Conservation (phyloP, 2,113 vertebrate species). For the Haplochromis vanheusdeni region DNA sequence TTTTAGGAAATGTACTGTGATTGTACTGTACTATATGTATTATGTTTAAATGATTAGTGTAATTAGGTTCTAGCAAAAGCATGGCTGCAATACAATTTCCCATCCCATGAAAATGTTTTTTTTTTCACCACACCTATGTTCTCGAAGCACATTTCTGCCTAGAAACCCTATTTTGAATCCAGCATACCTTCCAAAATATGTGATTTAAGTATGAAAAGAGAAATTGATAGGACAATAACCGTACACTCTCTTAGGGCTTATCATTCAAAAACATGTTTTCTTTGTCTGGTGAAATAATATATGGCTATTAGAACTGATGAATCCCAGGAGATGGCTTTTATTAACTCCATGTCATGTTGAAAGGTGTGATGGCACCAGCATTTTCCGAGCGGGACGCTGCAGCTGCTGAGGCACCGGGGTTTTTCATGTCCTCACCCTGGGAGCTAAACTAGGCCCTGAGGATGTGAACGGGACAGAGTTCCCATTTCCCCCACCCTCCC, state of each 20-base stretch:
- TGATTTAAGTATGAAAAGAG: constrained; percentile 14
- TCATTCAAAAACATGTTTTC: constrained; percentile 49
- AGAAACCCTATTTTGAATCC: neutral
- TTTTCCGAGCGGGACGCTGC: constrained; percentile 22
- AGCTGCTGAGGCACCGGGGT: constrained; percentile 30
- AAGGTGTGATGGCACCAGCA: constrained; percentile 45
- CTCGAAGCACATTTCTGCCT: neutral
- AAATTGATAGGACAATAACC: constrained; percentile 24
- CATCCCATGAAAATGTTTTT: neutral
- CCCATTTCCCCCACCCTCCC: neutral
- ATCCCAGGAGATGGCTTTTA: constrained; percentile 59
- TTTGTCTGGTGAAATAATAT: constrained; percentile 57
- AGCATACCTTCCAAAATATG: neutral
- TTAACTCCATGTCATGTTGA: constrained; percentile 62
- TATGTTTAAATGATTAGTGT: neutral
- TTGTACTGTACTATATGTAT: neutral
- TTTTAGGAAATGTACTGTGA: neutral
- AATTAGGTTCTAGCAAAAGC: neutral
- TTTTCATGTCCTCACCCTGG: neutral
- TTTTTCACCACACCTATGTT: neutral
- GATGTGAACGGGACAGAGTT: constrained; percentile 15
- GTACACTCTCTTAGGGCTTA: constrained; percentile 44
- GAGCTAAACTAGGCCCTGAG: constrained; percentile 17
- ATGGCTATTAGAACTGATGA: constrained; percentile 58
- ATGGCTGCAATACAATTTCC: neutral